Evolutionary conservation across 2,888 invertebrate genomes (phyloP).

Genomic region (Cosmorhoe ocellata): DNA sequence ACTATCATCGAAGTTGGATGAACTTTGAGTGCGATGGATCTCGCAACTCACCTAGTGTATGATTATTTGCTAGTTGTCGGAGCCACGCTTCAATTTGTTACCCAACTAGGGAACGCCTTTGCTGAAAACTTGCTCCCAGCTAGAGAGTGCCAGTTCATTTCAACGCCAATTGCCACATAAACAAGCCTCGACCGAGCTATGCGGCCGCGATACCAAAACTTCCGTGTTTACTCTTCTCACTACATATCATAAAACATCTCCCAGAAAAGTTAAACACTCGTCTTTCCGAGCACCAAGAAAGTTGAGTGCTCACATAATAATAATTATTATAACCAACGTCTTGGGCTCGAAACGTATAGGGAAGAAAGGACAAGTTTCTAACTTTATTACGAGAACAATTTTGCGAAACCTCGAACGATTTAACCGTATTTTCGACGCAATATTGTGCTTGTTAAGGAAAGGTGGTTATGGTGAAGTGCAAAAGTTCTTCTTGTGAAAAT

Average conservation of each 20-base stretch:
- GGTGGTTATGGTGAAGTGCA: slow-evolving; percentile 28
- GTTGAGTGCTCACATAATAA: slow-evolving; percentile 41
- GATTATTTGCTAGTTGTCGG: slow-evolving; percentile 70
- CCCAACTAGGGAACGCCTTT: slow-evolving; percentile 63
- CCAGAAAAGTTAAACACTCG: slow-evolving; percentile 46
- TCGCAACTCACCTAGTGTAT: slow-evolving; percentile 66
- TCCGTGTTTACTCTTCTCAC: slow-evolving; percentile 61
- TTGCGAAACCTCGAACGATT: slow-evolving; percentile 38
- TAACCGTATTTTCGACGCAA: slow-evolving; percentile 36
- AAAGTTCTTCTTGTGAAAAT: slow-evolving; percentile 10
- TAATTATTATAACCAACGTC: slow-evolving; percentile 40
- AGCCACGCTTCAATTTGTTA: slow-evolving; percentile 69
- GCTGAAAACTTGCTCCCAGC: slow-evolving; percentile 59
- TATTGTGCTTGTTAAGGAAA: slow-evolving; percentile 39
- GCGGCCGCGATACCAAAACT: slow-evolving; percentile 62
- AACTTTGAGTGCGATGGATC: slow-evolving; percentile 57
- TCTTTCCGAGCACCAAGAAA: slow-evolving; percentile 40
- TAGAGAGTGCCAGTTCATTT: slow-evolving; percentile 63
- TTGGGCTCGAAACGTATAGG: slow-evolving; percentile 28
- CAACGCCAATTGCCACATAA: slow-evolving; percentile 75
- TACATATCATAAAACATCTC: slow-evolving; percentile 58
- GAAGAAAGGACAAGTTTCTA: slow-evolving; percentile 37
- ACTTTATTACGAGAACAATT: slow-evolving; percentile 38
- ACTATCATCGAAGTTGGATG: slow-evolving; percentile 57
- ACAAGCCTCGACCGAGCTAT: slow-evolving; percentile 62